Evolutionary conservation across 2,113 vertebrate genomes (phyloP), one percentile per base, ranked within the genome.

Genomic region (Paraplagusia blochii): DNA sequence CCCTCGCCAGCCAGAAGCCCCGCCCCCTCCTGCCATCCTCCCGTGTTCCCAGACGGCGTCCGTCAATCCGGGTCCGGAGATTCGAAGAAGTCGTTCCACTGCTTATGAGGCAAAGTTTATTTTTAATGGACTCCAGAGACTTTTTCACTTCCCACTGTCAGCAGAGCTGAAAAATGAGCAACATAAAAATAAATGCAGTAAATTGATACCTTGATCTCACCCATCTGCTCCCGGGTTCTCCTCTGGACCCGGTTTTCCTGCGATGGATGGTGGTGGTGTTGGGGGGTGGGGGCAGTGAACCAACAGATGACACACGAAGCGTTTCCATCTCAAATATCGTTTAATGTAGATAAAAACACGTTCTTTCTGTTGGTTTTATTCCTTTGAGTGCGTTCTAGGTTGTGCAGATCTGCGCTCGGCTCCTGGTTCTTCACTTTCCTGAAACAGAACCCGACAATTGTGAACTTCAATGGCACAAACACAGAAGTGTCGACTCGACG

Each of bases 1-100:
- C 76, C 90, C 92, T 94, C 90, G 84, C 89, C 90, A 90, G 92
- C 91, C 90, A 91, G 90, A 93, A 93, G 92, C 89, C 36, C 69
- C 56, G 61, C 78, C 74, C 63, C 74, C 74, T 76, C 71, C 44
- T 78, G 69, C 57, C 53, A 74, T 63, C 90, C 90, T 63, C 90
- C 90, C 78, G 83, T 89, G 85, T 91, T 92, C 90, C 90, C 89
- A 63, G 85, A 91, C 84, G 92, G 88, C 88, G 48, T 59, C 85
- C 85, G 88, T 91, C 92, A 89, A 88, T 88, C 85, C 82, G 82
- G 81, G 89, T 90, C 88, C 88, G 90, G 88, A 91, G 87, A 89
- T 90, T 88, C 89, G 87, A 88, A 84, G 22, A 87, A 88, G 90
- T 85, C 88, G 91, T 91, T 91, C 90, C 91, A 92, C 89, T 87